Conservation (phyloP, 1,140 invertebrate species). For the Wasmannia auropunctata region DNA sequence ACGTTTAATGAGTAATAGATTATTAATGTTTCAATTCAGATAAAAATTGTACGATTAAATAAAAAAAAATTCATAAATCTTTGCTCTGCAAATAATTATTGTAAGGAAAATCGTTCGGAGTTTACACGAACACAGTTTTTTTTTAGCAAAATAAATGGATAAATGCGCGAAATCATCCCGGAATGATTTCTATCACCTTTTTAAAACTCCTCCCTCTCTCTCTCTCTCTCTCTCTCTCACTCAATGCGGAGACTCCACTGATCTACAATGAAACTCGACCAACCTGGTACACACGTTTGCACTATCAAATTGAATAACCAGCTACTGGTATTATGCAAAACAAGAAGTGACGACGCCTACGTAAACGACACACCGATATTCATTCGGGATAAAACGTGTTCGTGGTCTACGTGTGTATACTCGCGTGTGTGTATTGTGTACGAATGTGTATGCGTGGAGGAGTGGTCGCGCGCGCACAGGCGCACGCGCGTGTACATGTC, state of each 20-base stretch:
- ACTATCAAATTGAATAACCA: conserved; percentile 50
- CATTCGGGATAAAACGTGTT: conserved; percentile 41
- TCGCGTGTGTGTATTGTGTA: not conserved
- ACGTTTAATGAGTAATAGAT: not conserved
- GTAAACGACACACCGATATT: conserved; percentile 55
- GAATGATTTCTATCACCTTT: conserved; percentile 25
- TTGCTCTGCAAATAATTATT: not conserved
- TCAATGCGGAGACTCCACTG: conserved; percentile 21
- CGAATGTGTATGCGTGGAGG: not conserved
- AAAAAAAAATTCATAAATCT: not conserved
- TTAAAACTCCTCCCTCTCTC: conserved; percentile 1
- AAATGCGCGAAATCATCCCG: not conserved
- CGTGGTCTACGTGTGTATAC: conserved; percentile 6
- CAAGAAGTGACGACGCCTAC: conserved; percentile 55
- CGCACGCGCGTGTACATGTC: not conserved
- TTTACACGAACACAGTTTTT: not conserved
- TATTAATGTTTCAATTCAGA: not conserved
- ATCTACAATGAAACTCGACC: conserved; percentile 50
- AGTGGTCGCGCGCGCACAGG: not conserved
- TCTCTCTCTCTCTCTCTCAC: too few relatives aligned
- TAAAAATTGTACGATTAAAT: not conserved
- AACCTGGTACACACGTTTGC: conserved; percentile 35
- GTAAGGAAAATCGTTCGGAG: not conserved
- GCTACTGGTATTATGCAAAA: conserved; percentile 53
- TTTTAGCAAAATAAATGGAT: too few relatives aligned